phyloP scores from a whole-genome alignment of 2,113 vertebrate species.

The Gnathonemus longibarbis region DNA sequence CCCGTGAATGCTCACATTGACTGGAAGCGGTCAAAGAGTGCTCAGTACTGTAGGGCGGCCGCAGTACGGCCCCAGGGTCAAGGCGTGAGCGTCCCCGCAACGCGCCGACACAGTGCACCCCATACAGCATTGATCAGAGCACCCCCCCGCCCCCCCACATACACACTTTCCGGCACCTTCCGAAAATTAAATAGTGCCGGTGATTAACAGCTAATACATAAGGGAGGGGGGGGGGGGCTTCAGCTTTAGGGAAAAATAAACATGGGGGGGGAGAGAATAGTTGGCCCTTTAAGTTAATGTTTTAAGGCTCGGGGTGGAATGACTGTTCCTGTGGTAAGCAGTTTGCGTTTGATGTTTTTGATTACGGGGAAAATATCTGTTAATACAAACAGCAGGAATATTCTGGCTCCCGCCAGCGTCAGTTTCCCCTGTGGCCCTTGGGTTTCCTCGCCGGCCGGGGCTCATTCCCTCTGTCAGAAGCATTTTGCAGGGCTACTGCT shows the following conservation, averaged over 20 bases:
- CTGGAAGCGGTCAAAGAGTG: slow-evolving; percentile 26
- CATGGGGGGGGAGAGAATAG: slow-evolving; percentile 22
- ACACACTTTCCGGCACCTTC: slow-evolving; percentile 15
- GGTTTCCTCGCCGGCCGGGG: slow-evolving; percentile 16
- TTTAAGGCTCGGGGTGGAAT: slow-evolving; percentile 31
- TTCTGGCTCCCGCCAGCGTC: slow-evolving; percentile 36
- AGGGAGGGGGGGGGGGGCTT: slow-evolving; percentile 2
- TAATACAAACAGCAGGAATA: slow-evolving; percentile 38
- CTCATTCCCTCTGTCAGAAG: slow-evolving; percentile 39
- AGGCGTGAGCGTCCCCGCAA: background rate
- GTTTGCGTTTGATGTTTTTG: slow-evolving; percentile 40
- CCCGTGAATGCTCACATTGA: slow-evolving; percentile 34
- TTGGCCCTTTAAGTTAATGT: slow-evolving; percentile 11
- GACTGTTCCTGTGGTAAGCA: slow-evolving; percentile 36
- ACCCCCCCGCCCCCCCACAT: background rate
- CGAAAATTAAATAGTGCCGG: slow-evolving; percentile 24
- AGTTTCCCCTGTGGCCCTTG: slow-evolving; percentile 33
- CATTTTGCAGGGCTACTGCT: slow-evolving; percentile 29
- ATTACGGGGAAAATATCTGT: slow-evolving; percentile 45
- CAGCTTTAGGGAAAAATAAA: slow-evolving; percentile 37
- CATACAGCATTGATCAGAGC: slow-evolving; percentile 32
- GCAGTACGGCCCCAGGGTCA: background rate
- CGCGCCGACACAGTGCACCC: slow-evolving; percentile 16
- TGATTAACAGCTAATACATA: slow-evolving; percentile 31
- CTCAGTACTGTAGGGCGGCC: slow-evolving; percentile 17